These are phyloP conservation scores for Sceloporus tristichus DNA, from an alignment of 2,113 vertebrate genomes.

Conservation along the genomic window DNA sequence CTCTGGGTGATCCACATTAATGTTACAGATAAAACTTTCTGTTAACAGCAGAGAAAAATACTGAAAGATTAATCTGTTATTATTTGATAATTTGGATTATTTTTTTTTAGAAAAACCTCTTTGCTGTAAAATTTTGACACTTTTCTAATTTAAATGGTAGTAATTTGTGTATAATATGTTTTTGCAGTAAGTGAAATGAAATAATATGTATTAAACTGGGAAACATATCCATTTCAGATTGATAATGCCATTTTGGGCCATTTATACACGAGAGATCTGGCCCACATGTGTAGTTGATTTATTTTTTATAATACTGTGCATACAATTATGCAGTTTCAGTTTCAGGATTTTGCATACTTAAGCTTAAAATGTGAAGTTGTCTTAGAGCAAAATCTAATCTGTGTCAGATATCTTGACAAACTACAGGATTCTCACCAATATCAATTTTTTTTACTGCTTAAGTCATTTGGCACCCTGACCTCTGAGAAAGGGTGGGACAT, in stretches of 20 bases:
- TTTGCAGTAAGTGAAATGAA: not conserved
- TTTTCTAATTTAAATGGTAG: too few species aligned
- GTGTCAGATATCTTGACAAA: not conserved
- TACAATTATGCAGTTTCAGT: not conserved
- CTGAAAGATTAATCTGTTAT: not conserved
- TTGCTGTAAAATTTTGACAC: too few species aligned
- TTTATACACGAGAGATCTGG: not conserved
- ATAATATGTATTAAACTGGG: not conserved
- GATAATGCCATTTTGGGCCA: not conserved
- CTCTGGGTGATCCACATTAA: not conserved
- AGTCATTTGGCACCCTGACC: too few species aligned
- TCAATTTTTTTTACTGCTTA: not conserved
- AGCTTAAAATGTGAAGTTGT: not conserved
- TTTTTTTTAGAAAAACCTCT: too few species aligned
- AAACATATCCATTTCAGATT: not conserved
- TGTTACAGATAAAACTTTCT: not conserved
- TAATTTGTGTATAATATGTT: not conserved
- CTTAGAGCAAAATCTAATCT: not conserved
- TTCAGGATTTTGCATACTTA: not conserved
- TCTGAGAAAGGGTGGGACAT: too few species aligned
- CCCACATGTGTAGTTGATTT: too few species aligned
- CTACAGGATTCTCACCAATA: not conserved
- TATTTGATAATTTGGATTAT: not conserved
- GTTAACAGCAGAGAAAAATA: not conserved
- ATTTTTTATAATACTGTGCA: not conserved